Base-by-base conservation (phyloP, 2,797 vertebrate species). In the Clarias fuscus region DNA sequence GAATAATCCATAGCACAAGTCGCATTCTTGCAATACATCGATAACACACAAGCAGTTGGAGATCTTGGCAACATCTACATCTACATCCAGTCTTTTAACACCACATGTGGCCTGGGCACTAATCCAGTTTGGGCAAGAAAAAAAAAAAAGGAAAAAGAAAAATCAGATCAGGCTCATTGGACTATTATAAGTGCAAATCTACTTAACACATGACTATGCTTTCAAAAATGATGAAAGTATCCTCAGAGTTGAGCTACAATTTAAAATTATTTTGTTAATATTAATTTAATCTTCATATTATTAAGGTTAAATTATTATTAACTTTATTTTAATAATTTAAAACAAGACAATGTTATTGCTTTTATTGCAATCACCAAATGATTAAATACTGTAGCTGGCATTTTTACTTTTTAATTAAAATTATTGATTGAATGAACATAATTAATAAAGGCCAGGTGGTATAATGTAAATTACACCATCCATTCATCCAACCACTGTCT, bases 41-140 rank as follows among this genome's bases (percentile, higher is more conserved):
- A 20, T 37, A 85, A 85, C 65, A 84, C 70, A 64, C 22, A 53
- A 61, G n/a, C 64, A 59, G 62, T 79, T 68, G 58, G 61, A n/a
- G n/a, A 80, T 68, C 64, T 43, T 68, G 43, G 53, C 40, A 58
- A 40, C 48, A 62, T 81, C 7, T 70, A 56, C 27, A 76, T 56
- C 48, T 76, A 80, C 61, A 48, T 48, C 37, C 3, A 48, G 22
- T 43, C n/a, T 48, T 81, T 81, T 81, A 80, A 48, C 78, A 65
- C 61, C 37, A 65, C 78, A 81, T 81, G 24, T 65, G 78, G 78
- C 37, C 22, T 27, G 37, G 61, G 37, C 40, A 48, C 24, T 24
- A 48, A 65, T 81, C 37, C 37, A 81, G 14, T 33, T 59, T 56
- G 58, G 73, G 24, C 40, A 73, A 72, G 43, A 72, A 53, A 53